These are phyloP conservation scores for Polydesmus complanatus DNA, from an alignment of 2,888 invertebrate species.

Conservation along the genomic window DNA sequence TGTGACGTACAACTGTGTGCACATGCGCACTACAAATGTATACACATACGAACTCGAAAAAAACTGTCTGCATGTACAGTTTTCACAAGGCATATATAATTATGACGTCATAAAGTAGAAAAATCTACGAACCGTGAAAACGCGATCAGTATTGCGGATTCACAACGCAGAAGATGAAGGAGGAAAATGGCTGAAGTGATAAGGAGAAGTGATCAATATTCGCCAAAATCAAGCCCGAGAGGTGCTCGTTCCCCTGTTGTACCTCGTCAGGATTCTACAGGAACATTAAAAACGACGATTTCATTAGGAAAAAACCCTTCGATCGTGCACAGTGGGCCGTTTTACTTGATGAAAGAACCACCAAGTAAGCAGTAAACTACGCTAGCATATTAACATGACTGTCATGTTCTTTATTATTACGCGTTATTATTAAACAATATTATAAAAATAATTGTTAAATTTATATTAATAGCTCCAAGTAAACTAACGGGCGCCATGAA, in stretches of 20 bases:
- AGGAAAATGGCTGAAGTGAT: slow-evolving; percentile 20
- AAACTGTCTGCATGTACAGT: too few relatives aligned
- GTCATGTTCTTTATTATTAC: background rate
- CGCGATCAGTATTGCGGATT: too few relatives aligned
- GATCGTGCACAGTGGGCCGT: slow-evolving; percentile 92
- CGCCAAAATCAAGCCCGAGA: slow-evolving; percentile 85
- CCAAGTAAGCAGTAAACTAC: slow-evolving; percentile 47
- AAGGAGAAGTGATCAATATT: slow-evolving; percentile 74
- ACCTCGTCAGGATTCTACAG: slow-evolving; percentile 90
- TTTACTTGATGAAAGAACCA: slow-evolving; percentile 94
- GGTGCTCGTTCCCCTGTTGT: slow-evolving; percentile 91
- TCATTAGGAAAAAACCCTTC: slow-evolving; percentile 92
- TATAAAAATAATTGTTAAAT: slow-evolving; percentile 15
- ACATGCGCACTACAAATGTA: too few relatives aligned
- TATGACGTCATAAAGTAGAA: too few relatives aligned
- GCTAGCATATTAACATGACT: background rate
- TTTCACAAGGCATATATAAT: too few relatives aligned
- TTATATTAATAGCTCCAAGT: slow-evolving; percentile 53
- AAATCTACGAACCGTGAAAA: too few relatives aligned
- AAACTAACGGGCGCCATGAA: slow-evolving; percentile 92
- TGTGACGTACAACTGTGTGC: too few relatives aligned
- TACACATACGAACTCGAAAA: too few relatives aligned
- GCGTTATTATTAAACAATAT: background rate
- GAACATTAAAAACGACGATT: slow-evolving; percentile 93
- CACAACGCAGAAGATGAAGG: too few relatives aligned